phyloP scores from a whole-genome alignment of 2,113 vertebrate species.

The Indicator indicator region DNA sequence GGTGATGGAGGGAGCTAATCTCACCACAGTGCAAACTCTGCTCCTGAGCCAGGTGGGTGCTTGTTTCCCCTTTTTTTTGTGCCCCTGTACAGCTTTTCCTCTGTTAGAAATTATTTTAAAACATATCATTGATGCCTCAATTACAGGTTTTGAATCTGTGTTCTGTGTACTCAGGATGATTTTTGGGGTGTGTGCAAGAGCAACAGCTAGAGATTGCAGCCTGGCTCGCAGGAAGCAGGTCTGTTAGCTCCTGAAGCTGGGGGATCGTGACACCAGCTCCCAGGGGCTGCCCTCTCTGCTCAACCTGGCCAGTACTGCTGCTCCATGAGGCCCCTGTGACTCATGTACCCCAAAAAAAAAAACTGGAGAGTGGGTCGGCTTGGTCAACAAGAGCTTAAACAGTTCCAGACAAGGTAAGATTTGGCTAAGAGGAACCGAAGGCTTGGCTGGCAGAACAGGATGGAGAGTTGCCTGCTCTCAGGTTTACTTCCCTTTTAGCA shows the following conservation, averaged over 20 bases:
- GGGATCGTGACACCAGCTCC: neutral
- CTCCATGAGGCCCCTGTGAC: rapidly evolving
- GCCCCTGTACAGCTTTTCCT: neutral
- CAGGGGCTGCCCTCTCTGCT: neutral
- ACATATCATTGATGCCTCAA: neutral
- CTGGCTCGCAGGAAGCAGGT: neutral
- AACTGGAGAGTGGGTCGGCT: rapidly evolving
- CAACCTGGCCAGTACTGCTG: neutral
- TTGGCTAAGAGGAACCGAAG: neutral
- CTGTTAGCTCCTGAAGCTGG: neutral
- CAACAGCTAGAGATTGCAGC: neutral
- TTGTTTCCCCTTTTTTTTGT: neutral
- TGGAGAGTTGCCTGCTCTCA: neutral
- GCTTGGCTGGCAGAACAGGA: neutral
- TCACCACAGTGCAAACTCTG: neutral
- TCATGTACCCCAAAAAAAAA: neutral
- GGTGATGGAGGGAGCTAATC: neutral
- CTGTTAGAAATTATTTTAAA: neutral
- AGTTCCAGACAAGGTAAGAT: neutral
- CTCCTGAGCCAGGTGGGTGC: neutral
- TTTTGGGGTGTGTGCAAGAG: neutral
- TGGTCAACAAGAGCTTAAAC: neutral
- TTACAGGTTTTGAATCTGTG: neutral
- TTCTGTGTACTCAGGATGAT: neutral
- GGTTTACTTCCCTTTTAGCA: neutral